Conservation (phyloP, 1,140 invertebrate genomes). For the Diprion similis region DNA sequence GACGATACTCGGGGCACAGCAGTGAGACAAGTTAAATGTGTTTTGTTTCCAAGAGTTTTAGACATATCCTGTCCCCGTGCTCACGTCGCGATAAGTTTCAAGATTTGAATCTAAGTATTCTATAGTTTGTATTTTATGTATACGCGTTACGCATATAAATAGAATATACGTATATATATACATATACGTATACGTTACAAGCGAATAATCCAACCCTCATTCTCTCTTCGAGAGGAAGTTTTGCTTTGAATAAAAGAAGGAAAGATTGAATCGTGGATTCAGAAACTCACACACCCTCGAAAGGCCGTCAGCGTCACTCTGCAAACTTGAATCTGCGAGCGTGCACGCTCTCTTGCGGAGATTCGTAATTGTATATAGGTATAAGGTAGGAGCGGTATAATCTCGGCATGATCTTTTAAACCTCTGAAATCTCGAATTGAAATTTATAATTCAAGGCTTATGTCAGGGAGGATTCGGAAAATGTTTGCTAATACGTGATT, state of each 20-base stretch:
- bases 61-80: neutral
- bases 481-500: slow-evolving; percentile 1
- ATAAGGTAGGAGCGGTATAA: neutral
- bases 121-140: neutral
- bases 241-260: neutral
- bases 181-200: too few species aligned
- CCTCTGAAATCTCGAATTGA: neutral
- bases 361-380: too few species aligned
- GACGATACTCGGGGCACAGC: too few species aligned
- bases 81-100: slow-evolving; percentile 2
- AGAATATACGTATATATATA: too few species aligned
- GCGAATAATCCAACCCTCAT: neutral
- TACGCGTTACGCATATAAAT: too few species aligned
- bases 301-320: neutral
- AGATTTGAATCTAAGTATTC: neutral
- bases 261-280: neutral
- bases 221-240: neutral
- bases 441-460: slow-evolving; percentile 8
- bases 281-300: too few species aligned
- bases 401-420: neutral
- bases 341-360: too few species aligned
- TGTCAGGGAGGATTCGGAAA: neutral
- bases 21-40: slow-evolving; percentile 31
- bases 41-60: slow-evolving; percentile 30
- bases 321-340: too few species aligned